These are phyloP conservation scores for Oegoconia quadripuncta DNA, from an alignment of 2,888 invertebrate genomes.

Conservation along the genomic window DNA sequence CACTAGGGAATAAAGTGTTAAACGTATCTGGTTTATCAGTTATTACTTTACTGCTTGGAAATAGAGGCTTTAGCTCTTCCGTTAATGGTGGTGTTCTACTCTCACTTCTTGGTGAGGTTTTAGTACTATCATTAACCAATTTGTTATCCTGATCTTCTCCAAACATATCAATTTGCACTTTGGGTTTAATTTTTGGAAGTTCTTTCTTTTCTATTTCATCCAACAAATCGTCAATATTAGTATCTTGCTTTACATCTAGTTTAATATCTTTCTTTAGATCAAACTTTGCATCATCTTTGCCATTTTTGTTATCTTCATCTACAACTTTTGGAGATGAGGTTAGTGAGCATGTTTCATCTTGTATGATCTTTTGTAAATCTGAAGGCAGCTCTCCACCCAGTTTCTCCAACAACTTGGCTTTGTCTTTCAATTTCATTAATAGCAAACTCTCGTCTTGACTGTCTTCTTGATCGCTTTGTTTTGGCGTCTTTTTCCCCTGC, in stretches of 20 bases:
- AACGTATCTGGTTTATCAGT: slow-evolving; percentile 27
- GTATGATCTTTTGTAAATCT: slow-evolving; percentile 67
- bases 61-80: slow-evolving; percentile 18
- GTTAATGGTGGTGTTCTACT: slow-evolving; percentile 39
- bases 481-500: slow-evolving; percentile 30
- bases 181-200: slow-evolving; percentile 49
- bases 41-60: slow-evolving; percentile 37
- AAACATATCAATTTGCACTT: slow-evolving; percentile 36
- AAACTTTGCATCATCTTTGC: too few relatives aligned
- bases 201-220: slow-evolving; percentile 67
- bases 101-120: slow-evolving; percentile 40
- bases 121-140: slow-evolving; percentile 32
- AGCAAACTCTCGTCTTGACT: slow-evolving; percentile 56
- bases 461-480: slow-evolving; percentile 45
- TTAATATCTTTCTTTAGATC: too few relatives aligned
- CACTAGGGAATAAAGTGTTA: slow-evolving; percentile 31
- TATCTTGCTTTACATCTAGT: too few relatives aligned
- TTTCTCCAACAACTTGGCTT: slow-evolving; percentile 73
- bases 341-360: slow-evolving; percentile 43
- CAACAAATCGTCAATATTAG: slow-evolving; percentile 56
- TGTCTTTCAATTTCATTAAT: slow-evolving; percentile 64
- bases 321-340: slow-evolving; percentile 37
- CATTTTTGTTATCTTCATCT: slow-evolving; percentile 32
- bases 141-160: slow-evolving; percentile 28
- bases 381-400: slow-evolving; percentile 74